Conservation (phyloP, 1,140 invertebrate species). For the Helicoverpa zea region DNA sequence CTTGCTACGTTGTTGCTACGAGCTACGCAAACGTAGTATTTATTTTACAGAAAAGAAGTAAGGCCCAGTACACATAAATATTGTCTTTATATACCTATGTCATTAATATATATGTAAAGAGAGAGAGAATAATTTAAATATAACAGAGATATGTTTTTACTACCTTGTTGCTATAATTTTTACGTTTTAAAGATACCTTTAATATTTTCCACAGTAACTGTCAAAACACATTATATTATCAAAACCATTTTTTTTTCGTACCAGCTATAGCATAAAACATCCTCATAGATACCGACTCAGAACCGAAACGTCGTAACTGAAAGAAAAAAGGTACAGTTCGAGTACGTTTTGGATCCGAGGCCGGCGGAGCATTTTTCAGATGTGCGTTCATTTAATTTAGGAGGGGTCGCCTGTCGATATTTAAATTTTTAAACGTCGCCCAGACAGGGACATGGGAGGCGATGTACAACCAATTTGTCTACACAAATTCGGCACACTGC, state of each 20-base stretch:
- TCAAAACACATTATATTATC: too few species aligned
- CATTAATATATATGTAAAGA: too few species aligned
- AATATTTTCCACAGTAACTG: neutral
- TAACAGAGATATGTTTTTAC: too few species aligned
- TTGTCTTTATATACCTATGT: neutral
- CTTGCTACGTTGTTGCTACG: neutral
- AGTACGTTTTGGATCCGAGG: conserved; percentile 53
- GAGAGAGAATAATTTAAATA: too few species aligned
- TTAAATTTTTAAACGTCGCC: conserved; percentile 82
- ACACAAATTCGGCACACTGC: conserved; percentile 71
- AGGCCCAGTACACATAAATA: neutral
- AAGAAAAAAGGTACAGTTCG: conserved; percentile 45
- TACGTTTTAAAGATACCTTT: neutral
- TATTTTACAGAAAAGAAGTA: too few species aligned
- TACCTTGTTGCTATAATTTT: too few species aligned
- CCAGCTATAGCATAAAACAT: conserved; percentile 51
- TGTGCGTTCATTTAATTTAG: conserved; percentile 72
- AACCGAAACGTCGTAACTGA: conserved; percentile 57
- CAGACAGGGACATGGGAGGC: conserved; percentile 65
- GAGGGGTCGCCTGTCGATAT: conserved; percentile 77
- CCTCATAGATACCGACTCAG: conserved; percentile 31
- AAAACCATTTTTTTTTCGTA: neutral
- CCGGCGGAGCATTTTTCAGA: conserved; percentile 68
- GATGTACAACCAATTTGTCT: conserved; percentile 74
- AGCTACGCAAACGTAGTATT: neutral